Evolutionary conservation across 2,113 vertebrate genomes (phyloP), one percentile per base, ranked within the genome.

Genomic region (Antigone vipio): DNA sequence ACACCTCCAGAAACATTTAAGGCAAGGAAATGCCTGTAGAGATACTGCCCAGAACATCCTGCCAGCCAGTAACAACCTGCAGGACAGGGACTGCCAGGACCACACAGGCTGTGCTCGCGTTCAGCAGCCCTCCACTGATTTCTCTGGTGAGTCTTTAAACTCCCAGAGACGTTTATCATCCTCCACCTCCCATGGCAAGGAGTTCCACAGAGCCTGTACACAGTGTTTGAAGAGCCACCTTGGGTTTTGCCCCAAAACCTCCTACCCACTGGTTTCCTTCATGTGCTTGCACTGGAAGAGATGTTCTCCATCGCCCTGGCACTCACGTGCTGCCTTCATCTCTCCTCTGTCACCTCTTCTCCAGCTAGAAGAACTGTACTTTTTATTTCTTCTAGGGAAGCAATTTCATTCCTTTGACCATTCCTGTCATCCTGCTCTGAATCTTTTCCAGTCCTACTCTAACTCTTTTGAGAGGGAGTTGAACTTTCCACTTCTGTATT

Each of bases 1-100:
- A 60, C 60, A 78, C 62, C 80, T 40, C 69, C 16, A 96, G 44
- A 72, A 82, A 92, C 14, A 10, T 78, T 91, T 84, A 85, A 82
- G 67, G 73, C 56, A 85, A 82, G 87, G 87, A 95, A 93, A 87
- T 49, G 45, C 80, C 87, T 91, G 69, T 71, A 75, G 87, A 85
- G 80, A 89, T 74, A 76, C 69, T 89, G 69, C 62, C 93, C 74
- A 69, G 92, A 76, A 82, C 92, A 85, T 87, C 89, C 74, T 96
- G 79, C 59, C 49, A 86, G 63, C 34, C 45, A 49, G 49, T 38
- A 52, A 59, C 27, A 73, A 66, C 50, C 80, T 66, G 55, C 73
- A 78, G 62, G n/a, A 29, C 64, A 82, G 81, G 5, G 11, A 50
- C 60, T 32, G 38, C n/a, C 50, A 47, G 45, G 42, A 56, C 52